Evolutionary conservation across 2,888 invertebrate species (phyloP), one percentile per base, ranked within the genome.

Genomic region (Urechis unicinctus): DNA sequence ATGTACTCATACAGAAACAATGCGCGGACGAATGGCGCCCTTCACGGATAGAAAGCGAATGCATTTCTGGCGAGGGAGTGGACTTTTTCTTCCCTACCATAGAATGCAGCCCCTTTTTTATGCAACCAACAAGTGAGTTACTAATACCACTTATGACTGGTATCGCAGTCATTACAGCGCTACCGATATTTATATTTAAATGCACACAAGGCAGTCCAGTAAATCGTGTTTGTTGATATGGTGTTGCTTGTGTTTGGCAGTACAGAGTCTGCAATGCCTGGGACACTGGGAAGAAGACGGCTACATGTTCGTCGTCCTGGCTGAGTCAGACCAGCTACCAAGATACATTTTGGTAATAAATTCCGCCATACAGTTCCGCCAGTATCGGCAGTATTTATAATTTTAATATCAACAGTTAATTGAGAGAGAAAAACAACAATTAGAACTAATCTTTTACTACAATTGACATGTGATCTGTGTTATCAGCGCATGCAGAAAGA

Each of bases 21-120:
- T 57, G 57, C 42, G 28, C n/a, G 13, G 28, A 53, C 3, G 22
- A 42, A 13, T 59, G 57, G 61, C 31, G 59, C 13, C 61, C 61
- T 1, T 51, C 57, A 6, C 25, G 61, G 28, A 21, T 61, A 25
- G 61, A 61, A 41, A 59, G 59, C 36, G 61, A 61, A 47, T 61
- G 61, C 48, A 50, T 60, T 2, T 31, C 50, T 9, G 61, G 61
- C 9, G 61, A 61, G 26, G 61, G 59, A 9, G 13, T 60, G 13
- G 24, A 22, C 3, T 51, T 61, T 42, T 22, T 46, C n/a, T 59
- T 57, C 45, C 61, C 57, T 4, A 52, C 56, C 22, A 5, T 44
- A 17, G 47, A 43, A n/a, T 61, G 61, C 47, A 59, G 48, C 48
- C 52, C 55, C 1, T 49, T 58, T 26, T 43, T 24, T 17, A 13